phyloP scores from a whole-genome alignment of 2,113 vertebrate species.

The Rutilus rutilus region DNA sequence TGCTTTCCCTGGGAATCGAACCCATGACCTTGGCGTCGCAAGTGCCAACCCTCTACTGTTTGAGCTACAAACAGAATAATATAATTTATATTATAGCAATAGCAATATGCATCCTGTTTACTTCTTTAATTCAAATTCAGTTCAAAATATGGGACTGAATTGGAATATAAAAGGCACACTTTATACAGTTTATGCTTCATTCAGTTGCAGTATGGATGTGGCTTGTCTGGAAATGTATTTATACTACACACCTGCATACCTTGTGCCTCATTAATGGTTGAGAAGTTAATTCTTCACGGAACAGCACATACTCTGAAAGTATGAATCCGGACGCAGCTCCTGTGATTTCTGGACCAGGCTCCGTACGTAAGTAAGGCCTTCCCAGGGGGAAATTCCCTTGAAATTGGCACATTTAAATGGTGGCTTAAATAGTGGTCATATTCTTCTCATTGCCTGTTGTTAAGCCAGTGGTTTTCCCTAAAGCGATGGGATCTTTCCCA shows the following conservation, averaged over 20 bases:
- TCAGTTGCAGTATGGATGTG: neutral
- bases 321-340: neutral
- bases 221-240: conserved; percentile 14
- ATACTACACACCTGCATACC: conserved; percentile 14
- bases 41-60: no score
- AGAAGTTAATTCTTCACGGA: conserved; percentile 12
- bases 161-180: neutral
- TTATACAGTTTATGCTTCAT: no score
- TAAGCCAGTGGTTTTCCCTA: conserved; percentile 16
- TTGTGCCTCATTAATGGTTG: neutral
- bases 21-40: no score
- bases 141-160: neutral
- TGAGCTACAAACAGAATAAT: no score
- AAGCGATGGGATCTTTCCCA: conserved; percentile 8
- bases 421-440: conserved; percentile 40
- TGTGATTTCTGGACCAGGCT: conserved; percentile 42
- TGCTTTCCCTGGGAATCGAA: no score
- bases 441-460: conserved; percentile 25
- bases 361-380: conserved; percentile 30
- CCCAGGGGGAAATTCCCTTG: conserved; percentile 14
- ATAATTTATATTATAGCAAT: no score
- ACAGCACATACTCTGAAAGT: neutral
- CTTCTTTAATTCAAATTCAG: neutral
- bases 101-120: neutral
- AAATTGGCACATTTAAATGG: conserved; percentile 41